These are phyloP conservation scores for Lophius americanus DNA, from an alignment of 2,797 vertebrate species.

Conservation along the genomic window DNA sequence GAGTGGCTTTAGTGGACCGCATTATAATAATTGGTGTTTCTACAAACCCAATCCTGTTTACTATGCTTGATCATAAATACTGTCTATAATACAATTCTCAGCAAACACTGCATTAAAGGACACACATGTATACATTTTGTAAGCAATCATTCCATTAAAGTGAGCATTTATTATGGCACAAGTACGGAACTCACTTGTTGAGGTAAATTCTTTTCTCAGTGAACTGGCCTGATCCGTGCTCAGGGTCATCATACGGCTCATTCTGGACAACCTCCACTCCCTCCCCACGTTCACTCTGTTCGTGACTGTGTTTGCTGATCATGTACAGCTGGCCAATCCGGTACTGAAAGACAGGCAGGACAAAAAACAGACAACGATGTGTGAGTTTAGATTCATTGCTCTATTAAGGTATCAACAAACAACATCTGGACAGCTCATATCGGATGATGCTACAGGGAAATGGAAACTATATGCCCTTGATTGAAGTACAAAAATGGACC, in stretches of 20 bases:
- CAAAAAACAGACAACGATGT: slow-evolving; percentile 30
- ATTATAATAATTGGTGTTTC: too few relatives aligned
- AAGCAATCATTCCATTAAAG: background rate
- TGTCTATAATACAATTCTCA: too few relatives aligned
- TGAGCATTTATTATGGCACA: background rate
- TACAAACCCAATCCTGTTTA: too few relatives aligned
- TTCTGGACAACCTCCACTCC: slow-evolving; percentile 98
- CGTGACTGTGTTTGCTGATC: slow-evolving; percentile 99
- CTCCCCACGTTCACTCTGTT: slow-evolving; percentile 96
- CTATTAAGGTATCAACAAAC: background rate
- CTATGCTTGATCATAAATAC: too few relatives aligned
- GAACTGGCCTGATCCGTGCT: slow-evolving; percentile 93
- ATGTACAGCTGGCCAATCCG: slow-evolving; percentile 97
- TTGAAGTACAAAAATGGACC: slow-evolving; percentile 10
- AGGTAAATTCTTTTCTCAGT: slow-evolving; percentile 98
- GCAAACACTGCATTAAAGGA: background rate
- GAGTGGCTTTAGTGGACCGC: too few relatives aligned
- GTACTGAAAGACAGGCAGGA: slow-evolving; percentile 83
- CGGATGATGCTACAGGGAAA: background rate
- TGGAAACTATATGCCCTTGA: slow-evolving; percentile 29
- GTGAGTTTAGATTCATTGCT: slow-evolving; percentile 10
- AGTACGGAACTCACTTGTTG: slow-evolving; percentile 87
- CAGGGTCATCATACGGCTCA: slow-evolving; percentile 92
- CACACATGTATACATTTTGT: background rate
- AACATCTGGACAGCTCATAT: background rate